Percentiles rank a stretch among this genome's conserved stretches.
These are phyloP conservation scores for Seriola aureovittata DNA, from an alignment of 2,113 vertebrate genomes.

Conservation along the genomic window DNA sequence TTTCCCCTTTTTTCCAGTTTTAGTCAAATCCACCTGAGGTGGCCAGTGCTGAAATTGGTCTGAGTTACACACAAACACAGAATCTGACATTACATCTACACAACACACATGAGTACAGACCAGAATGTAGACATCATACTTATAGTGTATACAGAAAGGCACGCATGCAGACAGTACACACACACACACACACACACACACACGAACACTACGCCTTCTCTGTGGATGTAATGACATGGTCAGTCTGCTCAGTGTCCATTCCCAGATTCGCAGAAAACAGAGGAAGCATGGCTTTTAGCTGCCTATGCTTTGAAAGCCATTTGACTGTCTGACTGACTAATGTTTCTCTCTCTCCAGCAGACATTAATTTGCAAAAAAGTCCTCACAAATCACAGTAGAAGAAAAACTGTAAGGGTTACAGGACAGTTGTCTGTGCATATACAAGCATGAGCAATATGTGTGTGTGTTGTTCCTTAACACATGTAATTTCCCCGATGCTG, in stretches of 20 bases:
- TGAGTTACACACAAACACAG: slow-evolving; percentile 18
- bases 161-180: slow-evolving; percentile 27
- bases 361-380: slow-evolving; percentile 81
- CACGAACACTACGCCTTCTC: slow-evolving; percentile 16
- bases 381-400: slow-evolving; percentile 72
- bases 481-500: slow-evolving; percentile 79
- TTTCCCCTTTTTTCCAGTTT: slow-evolving; percentile 5
- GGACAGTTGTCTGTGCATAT: neutral
- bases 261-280: slow-evolving; percentile 44
- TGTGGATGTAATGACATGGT: slow-evolving; percentile 76
- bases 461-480: slow-evolving; percentile 50
- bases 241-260: slow-evolving; percentile 80
- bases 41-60: slow-evolving; percentile 43
- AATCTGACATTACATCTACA: slow-evolving; percentile 9
- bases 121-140: neutral
- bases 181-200: slow-evolving; percentile 22
- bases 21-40: slow-evolving; percentile 63
- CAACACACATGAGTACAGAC: slow-evolving; percentile 6
- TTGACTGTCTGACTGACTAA: slow-evolving; percentile 14
- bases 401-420: neutral
- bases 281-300: slow-evolving; percentile 82
- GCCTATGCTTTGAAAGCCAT: slow-evolving; percentile 64
- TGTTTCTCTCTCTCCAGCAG: slow-evolving; percentile 48
- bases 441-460: slow-evolving; percentile 1
- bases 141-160: neutral